Percentiles rank a stretch among this genome's conserved stretches.
These are phyloP conservation scores for Phytoseiulus persimilis DNA, from an alignment of 2,888 invertebrate genomes.

Conservation along the genomic window DNA sequence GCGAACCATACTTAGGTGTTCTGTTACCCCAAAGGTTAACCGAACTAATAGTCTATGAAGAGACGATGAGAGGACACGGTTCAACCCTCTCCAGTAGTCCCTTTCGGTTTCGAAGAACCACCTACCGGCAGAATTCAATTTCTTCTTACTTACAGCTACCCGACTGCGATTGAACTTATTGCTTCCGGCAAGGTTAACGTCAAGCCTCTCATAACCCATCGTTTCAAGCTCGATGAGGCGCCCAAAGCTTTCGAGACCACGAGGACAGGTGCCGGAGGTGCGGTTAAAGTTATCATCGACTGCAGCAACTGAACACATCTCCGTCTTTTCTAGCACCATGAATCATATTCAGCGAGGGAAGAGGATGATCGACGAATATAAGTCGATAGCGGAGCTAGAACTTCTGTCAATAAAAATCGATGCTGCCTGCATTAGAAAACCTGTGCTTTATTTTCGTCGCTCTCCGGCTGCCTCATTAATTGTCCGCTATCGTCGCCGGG, in stretches of 20 bases:
- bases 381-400: background rate
- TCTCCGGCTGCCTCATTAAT: background rate
- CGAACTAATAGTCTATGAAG: too few species aligned
- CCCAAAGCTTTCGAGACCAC: slow-evolving; percentile 49
- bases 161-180: slow-evolving; percentile 44
- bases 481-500: background rate
- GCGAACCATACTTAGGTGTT: too few species aligned
- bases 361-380: background rate
- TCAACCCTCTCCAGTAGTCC: too few species aligned
- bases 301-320: background rate
- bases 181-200: slow-evolving; percentile 44
- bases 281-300: slow-evolving; percentile 40
- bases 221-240: slow-evolving; percentile 45
- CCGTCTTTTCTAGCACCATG: background rate
- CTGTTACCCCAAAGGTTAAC: too few species aligned
- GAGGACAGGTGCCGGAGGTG: slow-evolving; percentile 37
- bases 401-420: too few species aligned
- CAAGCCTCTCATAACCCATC: slow-evolving; percentile 45
- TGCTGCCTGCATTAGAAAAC: background rate
- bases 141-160: slow-evolving; percentile 43
- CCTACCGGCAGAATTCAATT: background rate
- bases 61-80: too few species aligned
- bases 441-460: background rate
- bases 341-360: background rate
- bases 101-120: too few species aligned